phyloP scores from a whole-genome alignment of 2,888 invertebrate genomes.

The Scaptomyza flava region DNA sequence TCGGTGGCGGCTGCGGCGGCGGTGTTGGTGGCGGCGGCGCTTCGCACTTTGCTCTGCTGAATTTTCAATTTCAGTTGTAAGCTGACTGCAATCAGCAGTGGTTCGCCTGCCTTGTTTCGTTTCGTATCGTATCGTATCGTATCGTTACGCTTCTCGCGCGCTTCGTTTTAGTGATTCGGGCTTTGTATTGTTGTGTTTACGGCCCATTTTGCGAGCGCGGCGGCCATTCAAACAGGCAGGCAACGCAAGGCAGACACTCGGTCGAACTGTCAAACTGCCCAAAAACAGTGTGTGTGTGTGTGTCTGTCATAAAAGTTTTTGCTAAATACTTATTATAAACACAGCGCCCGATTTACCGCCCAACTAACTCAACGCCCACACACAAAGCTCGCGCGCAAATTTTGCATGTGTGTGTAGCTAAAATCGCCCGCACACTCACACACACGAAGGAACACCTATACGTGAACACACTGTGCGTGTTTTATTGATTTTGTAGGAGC shows the following conservation, averaged over 20 bases:
- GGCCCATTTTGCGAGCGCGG: constrained; percentile 38
- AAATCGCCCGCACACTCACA: constrained; percentile 8
- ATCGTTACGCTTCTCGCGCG: constrained; percentile 21
- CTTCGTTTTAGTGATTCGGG: constrained; percentile 25
- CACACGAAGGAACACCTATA: constrained; percentile 7
- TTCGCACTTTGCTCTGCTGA: constrained; percentile 83
- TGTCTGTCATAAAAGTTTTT: constrained; percentile 39
- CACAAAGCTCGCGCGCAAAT: constrained; percentile 56
- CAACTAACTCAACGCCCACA: constrained; percentile 13
- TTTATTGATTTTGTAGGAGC: constrained; percentile 69
- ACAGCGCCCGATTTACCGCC: constrained; percentile 4
- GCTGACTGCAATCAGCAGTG: constrained; percentile 84
- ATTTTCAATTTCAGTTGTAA: constrained; percentile 84
- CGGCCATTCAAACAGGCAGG: constrained; percentile 2
- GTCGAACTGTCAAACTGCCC: constrained; percentile 9
- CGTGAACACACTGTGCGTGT: constrained; percentile 37
- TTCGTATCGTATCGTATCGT: constrained; percentile 42
- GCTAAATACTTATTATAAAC: constrained; percentile 42
- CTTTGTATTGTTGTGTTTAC: constrained; percentile 25
- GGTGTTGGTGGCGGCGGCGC: constrained; percentile 72
- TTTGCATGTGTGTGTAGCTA: constrained; percentile 45
- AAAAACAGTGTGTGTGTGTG: constrained; percentile 18
- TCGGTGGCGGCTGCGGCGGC: constrained; percentile 46
- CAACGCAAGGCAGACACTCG: too few relatives aligned
- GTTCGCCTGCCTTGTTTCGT: constrained; percentile 76